These are phyloP conservation scores for Dromococcyx pavoninus DNA, from an alignment of 2,797 vertebrate species.

Conservation along the genomic window DNA sequence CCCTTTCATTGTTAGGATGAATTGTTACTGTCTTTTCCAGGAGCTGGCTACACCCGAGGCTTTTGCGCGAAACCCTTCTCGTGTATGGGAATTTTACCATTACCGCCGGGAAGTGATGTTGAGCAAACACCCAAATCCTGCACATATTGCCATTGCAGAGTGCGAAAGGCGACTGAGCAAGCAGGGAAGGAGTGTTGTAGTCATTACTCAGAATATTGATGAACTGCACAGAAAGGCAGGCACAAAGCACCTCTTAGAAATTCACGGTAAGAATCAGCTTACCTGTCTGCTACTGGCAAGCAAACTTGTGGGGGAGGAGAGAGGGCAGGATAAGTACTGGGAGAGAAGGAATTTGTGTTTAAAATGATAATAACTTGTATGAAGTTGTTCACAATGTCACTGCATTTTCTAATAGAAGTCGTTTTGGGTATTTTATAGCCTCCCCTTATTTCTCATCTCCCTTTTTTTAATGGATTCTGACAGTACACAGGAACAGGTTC, in stretches of 20 bases:
- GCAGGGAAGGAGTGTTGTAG: constrained; percentile 86
- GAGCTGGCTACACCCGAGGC: constrained; percentile 90
- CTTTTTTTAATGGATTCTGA: background rate
- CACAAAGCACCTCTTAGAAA: constrained; percentile 88
- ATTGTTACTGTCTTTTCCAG: constrained; percentile 49
- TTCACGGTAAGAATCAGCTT: constrained; percentile 84
- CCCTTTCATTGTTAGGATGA: background rate
- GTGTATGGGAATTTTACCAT: constrained; percentile 97
- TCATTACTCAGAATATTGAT: constrained; percentile 95
- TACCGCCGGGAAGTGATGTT: constrained; percentile 88
- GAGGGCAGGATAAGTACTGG: no score
- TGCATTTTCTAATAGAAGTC: background rate
- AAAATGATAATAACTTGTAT: background rate
- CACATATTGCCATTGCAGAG: constrained; percentile 87
- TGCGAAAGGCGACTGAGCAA: constrained; percentile 86
- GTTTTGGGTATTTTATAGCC: fast-evolving
- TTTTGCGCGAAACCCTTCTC: constrained; percentile 88
- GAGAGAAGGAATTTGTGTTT: background rate
- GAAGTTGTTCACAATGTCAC: background rate
- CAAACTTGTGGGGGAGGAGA: background rate
- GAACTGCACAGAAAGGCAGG: constrained; percentile 92
- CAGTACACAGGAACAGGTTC: background rate
- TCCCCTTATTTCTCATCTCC: background rate
- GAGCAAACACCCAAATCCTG: constrained; percentile 84
- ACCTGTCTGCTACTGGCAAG: background rate